A percentile compares a stretch with the other conserved stretches of the same genome.
Conservation (phyloP, 2,797 vertebrate species). For the Eleutherodactylus coqui region DNA sequence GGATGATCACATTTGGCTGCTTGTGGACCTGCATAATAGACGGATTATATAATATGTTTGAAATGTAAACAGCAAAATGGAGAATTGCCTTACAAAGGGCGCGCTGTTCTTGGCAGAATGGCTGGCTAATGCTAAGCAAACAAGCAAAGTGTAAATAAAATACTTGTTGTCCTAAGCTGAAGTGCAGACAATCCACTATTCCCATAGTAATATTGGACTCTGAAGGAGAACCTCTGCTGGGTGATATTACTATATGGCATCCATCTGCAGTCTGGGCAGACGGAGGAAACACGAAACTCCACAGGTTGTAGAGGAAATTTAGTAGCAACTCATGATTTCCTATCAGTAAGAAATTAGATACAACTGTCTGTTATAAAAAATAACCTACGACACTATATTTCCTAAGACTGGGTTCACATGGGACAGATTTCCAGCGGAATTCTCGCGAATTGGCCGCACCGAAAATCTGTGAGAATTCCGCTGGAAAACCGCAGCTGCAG, state of each 20-base stretch:
- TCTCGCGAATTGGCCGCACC: too few relatives aligned
- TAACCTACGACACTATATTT: too few relatives aligned
- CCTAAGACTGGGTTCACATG: too few relatives aligned
- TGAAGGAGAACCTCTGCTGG: neutral
- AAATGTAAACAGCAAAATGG: conserved; percentile 66
- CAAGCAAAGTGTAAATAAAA: conserved; percentile 71
- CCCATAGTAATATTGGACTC: conserved; percentile 10
- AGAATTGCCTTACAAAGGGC: conserved; percentile 66
- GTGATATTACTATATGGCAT: neutral
- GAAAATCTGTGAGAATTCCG: too few relatives aligned
- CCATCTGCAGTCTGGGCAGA: too few relatives aligned
- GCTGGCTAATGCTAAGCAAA: conserved; percentile 66
- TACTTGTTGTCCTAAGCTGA: conserved; percentile 70
- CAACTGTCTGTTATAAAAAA: too few relatives aligned
- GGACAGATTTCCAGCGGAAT: too few relatives aligned
- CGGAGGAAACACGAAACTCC: too few relatives aligned
- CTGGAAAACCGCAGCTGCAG: too few relatives aligned
- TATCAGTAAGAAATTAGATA: too few relatives aligned
- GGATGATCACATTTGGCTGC: conserved; percentile 30
- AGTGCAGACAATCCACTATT: conserved; percentile 13
- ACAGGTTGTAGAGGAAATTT: too few relatives aligned
- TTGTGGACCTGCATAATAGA: conserved; percentile 52
- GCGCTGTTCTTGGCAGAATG: conserved; percentile 66
- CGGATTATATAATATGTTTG: conserved; percentile 63
- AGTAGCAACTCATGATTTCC: too few relatives aligned